Evolutionary conservation across 2,113 vertebrate genomes (phyloP), one percentile per base, ranked within the genome.

Genomic region (Hippocampus comes): DNA sequence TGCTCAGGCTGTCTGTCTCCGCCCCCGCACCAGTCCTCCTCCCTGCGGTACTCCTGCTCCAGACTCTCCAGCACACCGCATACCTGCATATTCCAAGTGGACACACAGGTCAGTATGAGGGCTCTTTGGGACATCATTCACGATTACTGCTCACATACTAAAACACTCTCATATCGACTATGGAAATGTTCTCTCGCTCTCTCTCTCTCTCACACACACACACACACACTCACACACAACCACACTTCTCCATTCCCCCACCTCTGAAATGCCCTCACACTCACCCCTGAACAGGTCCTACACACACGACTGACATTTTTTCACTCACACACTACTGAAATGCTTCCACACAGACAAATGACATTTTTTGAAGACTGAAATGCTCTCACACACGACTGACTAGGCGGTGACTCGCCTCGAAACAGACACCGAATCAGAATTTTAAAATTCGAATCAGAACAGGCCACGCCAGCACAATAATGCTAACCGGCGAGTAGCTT

Each of bases 1-100:
- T 96, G n/a, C 93, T 94, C 74, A 83, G 96, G 96, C 86, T 97
- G 90, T 59, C 98, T 91, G 71, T 98, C 97, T 53, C 96, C 94
- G 34, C 95, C 96, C n/a, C 94, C 94, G 59, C 97, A 99, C 97
- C 97, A 99, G 90, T 99, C 97, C 85, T 99, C 97, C 71, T 99
- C 97, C 74, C 97, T 87, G 65, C 97, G 92, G 86, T 99, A 99
- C 76, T 99, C 97, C 88, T 99, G 97, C 77, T 99, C 97, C 85
- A 99, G 89, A 56, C 96, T 98, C 87, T 99, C 97, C 73, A 99
- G 87, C 12, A 99, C 97, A 0, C 97, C 98, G 84, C 96, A 99
- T 73, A 99, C 97, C 97, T 99, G 88, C 2, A 55, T 1, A 42
- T 14, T 5, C 34, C 42, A 65, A 30, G 10, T 9, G 70, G 27